Evolutionary conservation across 2,888 invertebrate genomes (phyloP), one percentile per base, ranked within the genome.

Genomic region (Athetis lepigone): DNA sequence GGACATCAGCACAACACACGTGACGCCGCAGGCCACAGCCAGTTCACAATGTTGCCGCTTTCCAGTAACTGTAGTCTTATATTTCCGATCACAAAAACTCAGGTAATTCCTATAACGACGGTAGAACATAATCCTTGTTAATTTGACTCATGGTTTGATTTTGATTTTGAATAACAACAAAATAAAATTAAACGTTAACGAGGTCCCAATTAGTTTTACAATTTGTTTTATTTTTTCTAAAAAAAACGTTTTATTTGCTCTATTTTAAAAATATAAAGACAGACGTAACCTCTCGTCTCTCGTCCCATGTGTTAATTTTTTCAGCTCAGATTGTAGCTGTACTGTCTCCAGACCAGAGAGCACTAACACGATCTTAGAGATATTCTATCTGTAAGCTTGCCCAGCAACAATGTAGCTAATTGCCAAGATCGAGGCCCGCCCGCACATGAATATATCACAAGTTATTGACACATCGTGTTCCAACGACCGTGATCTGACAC

Each of bases 381-480:
- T 7, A 50, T 19, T 21, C 25, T 13, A 4, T 9, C 19, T 40
- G 11, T 40, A 27, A 16, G 50, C 39, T 8, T 9, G 16, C 19
- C 5, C n/a, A 29, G 37, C 47, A 43, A 49, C 37, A 43, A 27
- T 47, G 9, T 67, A 6, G 19, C 16, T 47, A 51, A 45, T 42
- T 47, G n/a, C 18, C 1, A 8, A 1, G 18, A 16, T 27, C 47
- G 23, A 23, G 47, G 23, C 23, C 16, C 16, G 23, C 23, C 16
- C 16, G 33, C 16, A n/a, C 40, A 27, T 57, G 13, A 52, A 74
- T 64, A 72, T 45, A 49, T 50, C 36, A 57, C 55, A 59, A 33
- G 36, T 52, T 63, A 65, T 65, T 57, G 47, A 65, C 33, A 47
- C 11, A 36, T 57, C 39, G 52, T 66, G 39, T 18, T 51, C 8